Evolutionary conservation across 2,888 invertebrate species (phyloP).

Genomic region (Onchidella celtica): DNA sequence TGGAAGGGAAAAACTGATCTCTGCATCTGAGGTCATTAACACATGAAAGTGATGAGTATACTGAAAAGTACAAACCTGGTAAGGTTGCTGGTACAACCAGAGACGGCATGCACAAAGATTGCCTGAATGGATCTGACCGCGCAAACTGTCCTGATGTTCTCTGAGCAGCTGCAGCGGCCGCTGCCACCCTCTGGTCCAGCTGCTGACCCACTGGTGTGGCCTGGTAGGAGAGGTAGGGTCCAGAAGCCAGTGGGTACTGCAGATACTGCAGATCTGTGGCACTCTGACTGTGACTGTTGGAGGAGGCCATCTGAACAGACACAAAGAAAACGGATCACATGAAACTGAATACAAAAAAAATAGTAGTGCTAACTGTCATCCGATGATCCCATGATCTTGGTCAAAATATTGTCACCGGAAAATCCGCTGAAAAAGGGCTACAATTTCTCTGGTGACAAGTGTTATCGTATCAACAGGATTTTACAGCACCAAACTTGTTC

Average conservation of each 20-base stretch:
- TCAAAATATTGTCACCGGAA: not conserved
- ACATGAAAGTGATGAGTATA: no score
- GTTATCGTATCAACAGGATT: no score
- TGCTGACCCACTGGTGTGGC: conserved; percentile 70
- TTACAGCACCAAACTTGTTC: no score
- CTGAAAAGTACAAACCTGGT: no score
- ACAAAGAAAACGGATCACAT: no score
- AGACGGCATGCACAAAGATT: conserved; percentile 94
- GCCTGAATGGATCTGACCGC: conserved; percentile 89
- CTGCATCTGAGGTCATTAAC: no score
- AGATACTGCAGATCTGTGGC: conserved; percentile 76
- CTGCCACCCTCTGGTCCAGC: conserved; percentile 75
- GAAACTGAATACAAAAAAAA: no score
- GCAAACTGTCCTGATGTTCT: conserved; percentile 74
- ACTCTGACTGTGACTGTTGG: conserved; percentile 62
- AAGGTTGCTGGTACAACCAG: conserved; percentile 91
- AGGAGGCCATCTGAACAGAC: conserved; percentile 61
- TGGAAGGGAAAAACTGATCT: no score
- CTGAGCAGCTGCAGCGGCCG: conserved; percentile 60
- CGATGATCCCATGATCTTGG: not conserved
- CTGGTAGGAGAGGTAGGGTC: conserved; percentile 78
- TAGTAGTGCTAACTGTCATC: no score
- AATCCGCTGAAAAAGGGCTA: no score
- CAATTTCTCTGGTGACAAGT: no score
- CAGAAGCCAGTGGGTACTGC: conserved; percentile 89